Conservation (phyloP, 2,797 vertebrate genomes). For the Ptychobarbus kaznakovi region DNA sequence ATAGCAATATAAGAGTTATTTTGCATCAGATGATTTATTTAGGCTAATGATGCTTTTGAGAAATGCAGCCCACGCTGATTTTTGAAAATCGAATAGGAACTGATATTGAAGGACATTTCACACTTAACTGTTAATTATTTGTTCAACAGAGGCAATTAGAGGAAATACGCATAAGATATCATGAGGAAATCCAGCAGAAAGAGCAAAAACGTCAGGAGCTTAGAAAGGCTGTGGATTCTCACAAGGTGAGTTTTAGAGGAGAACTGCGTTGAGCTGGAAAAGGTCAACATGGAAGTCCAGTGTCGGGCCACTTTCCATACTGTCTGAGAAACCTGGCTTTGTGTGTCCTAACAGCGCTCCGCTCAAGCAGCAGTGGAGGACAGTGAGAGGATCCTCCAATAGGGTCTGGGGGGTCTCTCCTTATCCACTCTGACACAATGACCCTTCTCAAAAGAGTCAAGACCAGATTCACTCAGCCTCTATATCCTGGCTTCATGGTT, state of each 20-base stretch:
- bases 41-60: no score
- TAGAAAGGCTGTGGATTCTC: conserved; percentile 25
- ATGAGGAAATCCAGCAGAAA: conserved; percentile 35
- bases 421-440: not conserved
- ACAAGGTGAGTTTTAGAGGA: conserved; percentile 20
- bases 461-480: not conserved
- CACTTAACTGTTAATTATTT: not conserved
- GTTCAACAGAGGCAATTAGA: conserved; percentile 4
- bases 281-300: not conserved
- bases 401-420: no score
- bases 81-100: not conserved
- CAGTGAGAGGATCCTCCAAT: not conserved
- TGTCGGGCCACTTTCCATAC: not conserved
- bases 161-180: not conserved
- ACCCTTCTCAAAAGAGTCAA: not conserved
- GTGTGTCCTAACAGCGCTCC: not conserved
- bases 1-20: not conserved
- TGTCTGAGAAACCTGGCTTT: not conserved
- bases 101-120: not conserved
- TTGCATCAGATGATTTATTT: not conserved
- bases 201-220: conserved; percentile 27
- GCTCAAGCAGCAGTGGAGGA: not conserved
- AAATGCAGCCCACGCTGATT: not conserved
- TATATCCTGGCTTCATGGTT: conserved; percentile 41
- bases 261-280: not conserved